Evolutionary conservation across 2,113 vertebrate species (phyloP), one percentile per base, ranked within the genome.

Genomic region (Chloroceryle aenea): DNA sequence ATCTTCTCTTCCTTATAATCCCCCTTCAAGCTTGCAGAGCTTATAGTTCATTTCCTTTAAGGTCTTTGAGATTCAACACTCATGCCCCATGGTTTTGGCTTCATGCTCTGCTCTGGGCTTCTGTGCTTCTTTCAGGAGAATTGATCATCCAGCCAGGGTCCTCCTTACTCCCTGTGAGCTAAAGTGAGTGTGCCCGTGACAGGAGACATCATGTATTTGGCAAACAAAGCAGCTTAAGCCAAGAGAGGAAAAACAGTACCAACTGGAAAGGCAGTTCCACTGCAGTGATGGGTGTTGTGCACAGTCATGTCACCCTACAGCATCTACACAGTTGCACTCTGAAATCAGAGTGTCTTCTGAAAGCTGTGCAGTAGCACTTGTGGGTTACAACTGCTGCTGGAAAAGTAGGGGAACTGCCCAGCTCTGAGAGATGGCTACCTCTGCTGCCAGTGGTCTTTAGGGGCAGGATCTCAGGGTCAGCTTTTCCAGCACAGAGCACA

Each of bases 311-410:
- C 55, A 45, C 71, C 29, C 47, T 45, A 3, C 36, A 13, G 26
- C 5, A 0, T 42, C 42, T 48, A 17, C 11, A 8, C 6, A 1
- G 45, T 21, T 0, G 0, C 11, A 6, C 22, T 32, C 50, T 27
- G 67, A 26, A 50, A 61, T 10, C 5, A 0, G 0, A 45, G n/a
- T 42, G 23, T 19, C 42, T 63, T 52, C 58, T 83, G 67, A 20
- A 4, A 12, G 36, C 47, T 42, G 73, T 62, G 29, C n/a, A 15
- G 75, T 3, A 1, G 74, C 36, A 13, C 30, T 75, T 61, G 7
- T 10, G 21, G 6, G 22, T 67, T 47, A 27, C 38, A 34, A 0
- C 10, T 14, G 25, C 83, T 80, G 40, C 14, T 3, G 9, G 50
- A 30, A n/a, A 36, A 71, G 50, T 10, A 36, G 20, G 14, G 34